Evolutionary conservation across 2,888 invertebrate species (phyloP).

Genomic region (Nipponacmea schrenckii): DNA sequence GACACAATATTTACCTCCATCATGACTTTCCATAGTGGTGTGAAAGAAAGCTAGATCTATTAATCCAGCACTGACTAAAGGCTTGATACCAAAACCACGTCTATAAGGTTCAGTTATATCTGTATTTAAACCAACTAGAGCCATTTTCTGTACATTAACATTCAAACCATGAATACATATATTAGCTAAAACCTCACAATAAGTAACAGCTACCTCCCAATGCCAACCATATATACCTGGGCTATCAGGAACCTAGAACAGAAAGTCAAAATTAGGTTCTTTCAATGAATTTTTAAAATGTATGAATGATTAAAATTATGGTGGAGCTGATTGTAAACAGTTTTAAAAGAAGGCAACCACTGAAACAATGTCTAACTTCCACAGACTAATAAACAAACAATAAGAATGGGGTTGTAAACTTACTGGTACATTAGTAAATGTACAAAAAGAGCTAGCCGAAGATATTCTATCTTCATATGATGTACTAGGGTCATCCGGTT

Average conservation of each 20-base stretch:
- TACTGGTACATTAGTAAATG: constrained; percentile 58
- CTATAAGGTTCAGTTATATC: constrained; percentile 48
- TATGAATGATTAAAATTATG: too few relatives aligned
- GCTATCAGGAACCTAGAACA: constrained; percentile 40
- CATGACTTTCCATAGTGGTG: constrained; percentile 45
- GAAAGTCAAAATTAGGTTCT: not conserved
- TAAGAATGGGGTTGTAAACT: constrained; percentile 20
- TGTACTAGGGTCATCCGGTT: too few relatives aligned
- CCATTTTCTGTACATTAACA: constrained; percentile 62
- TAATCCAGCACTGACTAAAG: constrained; percentile 59
- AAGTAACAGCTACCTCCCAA: constrained; percentile 65
- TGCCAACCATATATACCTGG: constrained; percentile 65
- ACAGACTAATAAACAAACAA: too few relatives aligned
- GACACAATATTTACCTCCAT: constrained; percentile 46
- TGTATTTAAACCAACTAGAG: constrained; percentile 56
- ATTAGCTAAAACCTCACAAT: constrained; percentile 61
- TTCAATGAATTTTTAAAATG: too few relatives aligned
- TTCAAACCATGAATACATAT: constrained; percentile 59
- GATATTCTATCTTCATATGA: constrained; percentile 38
- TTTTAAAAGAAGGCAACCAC: too few relatives aligned
- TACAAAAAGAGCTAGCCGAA: constrained; percentile 55
- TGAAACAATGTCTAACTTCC: too few relatives aligned
- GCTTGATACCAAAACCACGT: constrained; percentile 36
- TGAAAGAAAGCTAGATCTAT: constrained; percentile 61
- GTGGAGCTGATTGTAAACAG: too few relatives aligned